Percentiles rank a stretch among this genome's conserved stretches.
Conservation (phyloP, 2,888 invertebrate genomes). For the Dynastes grantii region DNA sequence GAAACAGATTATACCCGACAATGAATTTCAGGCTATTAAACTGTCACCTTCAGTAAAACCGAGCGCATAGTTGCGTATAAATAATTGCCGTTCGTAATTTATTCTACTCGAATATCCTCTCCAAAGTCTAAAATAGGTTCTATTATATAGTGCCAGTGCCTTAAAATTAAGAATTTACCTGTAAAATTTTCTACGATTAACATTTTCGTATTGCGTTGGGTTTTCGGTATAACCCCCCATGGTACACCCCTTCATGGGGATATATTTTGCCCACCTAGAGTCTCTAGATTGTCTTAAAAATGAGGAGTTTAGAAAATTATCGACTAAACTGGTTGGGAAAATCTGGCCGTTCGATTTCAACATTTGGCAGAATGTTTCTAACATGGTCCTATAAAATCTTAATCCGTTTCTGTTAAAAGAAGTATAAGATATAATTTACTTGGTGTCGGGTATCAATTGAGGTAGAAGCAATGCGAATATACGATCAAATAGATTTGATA, state of each 20-base stretch:
- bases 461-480: slow-evolving; percentile 16
- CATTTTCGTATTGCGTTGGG: background rate
- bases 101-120: slow-evolving; percentile 13
- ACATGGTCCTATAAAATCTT: background rate
- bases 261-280: slow-evolving; percentile 1
- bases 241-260: background rate
- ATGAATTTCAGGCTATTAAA: slow-evolving; percentile 4
- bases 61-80: background rate
- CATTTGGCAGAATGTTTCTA: slow-evolving; percentile 14
- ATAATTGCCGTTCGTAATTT: slow-evolving; percentile 1
- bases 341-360: slow-evolving; percentile 17
- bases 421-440: background rate
- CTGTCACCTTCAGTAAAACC: slow-evolving; percentile 21
- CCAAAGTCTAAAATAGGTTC: slow-evolving; percentile 1
- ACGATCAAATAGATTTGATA: background rate
- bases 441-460: slow-evolving; percentile 19
- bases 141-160: no score
- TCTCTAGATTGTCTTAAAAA: slow-evolving; percentile 1
- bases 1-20: background rate
- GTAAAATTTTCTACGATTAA: background rate
- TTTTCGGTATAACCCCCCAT: slow-evolving; percentile 14
- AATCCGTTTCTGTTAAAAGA: background rate
- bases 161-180: background rate
- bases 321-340: background rate
- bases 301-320: background rate